Base-by-base conservation (phyloP, 2,113 vertebrate species). In the Phylloscopus whistleri region DNA sequence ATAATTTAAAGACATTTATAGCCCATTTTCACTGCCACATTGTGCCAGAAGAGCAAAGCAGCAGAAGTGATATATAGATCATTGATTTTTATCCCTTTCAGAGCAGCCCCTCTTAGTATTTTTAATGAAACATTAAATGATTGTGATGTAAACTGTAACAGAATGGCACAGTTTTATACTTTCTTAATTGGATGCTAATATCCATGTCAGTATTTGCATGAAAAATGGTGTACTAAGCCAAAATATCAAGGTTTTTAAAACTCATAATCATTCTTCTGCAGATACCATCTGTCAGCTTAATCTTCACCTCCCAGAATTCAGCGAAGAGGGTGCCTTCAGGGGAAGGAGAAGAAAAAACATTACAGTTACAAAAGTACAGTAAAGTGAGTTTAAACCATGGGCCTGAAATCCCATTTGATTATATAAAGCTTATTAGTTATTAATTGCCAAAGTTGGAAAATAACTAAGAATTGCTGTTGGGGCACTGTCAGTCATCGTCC, bases 261-360 rank as follows among this genome's bases (percentile, higher is more conserved):
- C 88, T 78, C 73, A 55, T 96, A 90, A 95, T 92, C 85, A 78
- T 75, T 96, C 94, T 93, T 94, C 91, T 89, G 77, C 73, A 58
- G 88, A 92, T 95, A 93, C 93, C 90, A 96, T 97, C 96, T 96
- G 92, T 93, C 92, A 94, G 83, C 80, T 76, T 96, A 93, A 93
- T 94, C 86, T 90, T 92, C 67, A 92, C 88, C 83, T 93, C 84
- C 86, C 77, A 85, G 84, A 91, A 94, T 72, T 79, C 81, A 93
- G 55, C 7, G 23, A 93, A 90, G 64, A 81, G 5, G 7, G 9
- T 90, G 69, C 76, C 95, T 92, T 94, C 53, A 90, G 90, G 94
- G 94, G 91, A 92, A 53, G 56, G 37, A 77, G 84, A 91, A 76
- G 31, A 23, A 67, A 93, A 85, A 83, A 87, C 69, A 75, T 2